Base-by-base conservation (phyloP, 2,797 vertebrate species). In the Molossus molossus region DNA sequence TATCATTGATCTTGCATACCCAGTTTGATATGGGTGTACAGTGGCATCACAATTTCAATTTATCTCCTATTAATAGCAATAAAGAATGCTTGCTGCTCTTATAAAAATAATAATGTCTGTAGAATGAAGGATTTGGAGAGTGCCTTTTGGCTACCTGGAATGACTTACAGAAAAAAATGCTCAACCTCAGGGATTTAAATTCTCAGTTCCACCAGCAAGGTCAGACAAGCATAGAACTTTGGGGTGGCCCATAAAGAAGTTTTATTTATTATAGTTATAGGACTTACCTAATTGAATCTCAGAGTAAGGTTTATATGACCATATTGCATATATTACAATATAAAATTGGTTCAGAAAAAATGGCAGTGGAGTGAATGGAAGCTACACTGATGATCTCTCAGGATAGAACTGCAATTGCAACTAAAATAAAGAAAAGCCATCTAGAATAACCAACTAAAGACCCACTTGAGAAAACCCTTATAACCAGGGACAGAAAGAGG, bases 211-310 rank as follows among this genome's bases (percentile, higher is more conserved):
- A 6, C 40, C 40, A 77, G 53, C 23, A 77, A 90, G 18, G 3
- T 58, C 18, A 90, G 45, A 72, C 25, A 77, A 76, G 2, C 13
- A 77, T 23, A 62, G 33, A 79, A 48, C 15, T 89, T 75, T 37
- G 53, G 62, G 69, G 62, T 90, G 70, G 13, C 8, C 53, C 25
- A 10, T 53, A 45, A 90, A 60, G 20, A 45, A 77, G 21, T 0
- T 90, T 84, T 33, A 29, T 77, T 94, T 77, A 64, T n/a, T 77
- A 84, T 3, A 84, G 72, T 58, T 77, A 77, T 4, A 62, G 23
- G 25, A 60, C 40, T 45, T 77, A 62, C 25, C 20, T 53, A 29
- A 70, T 1, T 72, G 72, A 85, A 90, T 85, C 62, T 55, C 48
- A 77, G 48, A 76, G 11, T 69, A 79, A 70, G 75, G 62, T 80